phyloP scores from a whole-genome alignment of 2,888 invertebrate genomes.

The Tetragonula carbonaria region DNA sequence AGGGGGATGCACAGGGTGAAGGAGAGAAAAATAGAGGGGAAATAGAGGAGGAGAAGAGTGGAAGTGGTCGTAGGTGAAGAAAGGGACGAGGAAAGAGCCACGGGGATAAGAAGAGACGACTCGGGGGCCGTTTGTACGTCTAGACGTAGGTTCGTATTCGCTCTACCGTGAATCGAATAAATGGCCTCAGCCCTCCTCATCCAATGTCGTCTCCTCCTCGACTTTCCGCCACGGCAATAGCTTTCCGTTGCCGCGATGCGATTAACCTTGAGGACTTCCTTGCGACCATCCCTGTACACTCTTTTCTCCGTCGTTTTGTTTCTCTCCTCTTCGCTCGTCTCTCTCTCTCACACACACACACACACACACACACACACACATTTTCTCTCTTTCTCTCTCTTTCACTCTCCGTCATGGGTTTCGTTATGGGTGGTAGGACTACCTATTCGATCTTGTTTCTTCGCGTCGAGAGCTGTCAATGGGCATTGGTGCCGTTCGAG shows the following conservation, averaged over 20 bases:
- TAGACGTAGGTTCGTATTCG: constrained; percentile 71
- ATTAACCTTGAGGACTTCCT: constrained; percentile 74
- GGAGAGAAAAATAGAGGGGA: background rate
- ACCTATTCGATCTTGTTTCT: constrained; percentile 52
- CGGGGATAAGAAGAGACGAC: constrained; percentile 44
- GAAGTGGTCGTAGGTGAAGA: constrained; percentile 11
- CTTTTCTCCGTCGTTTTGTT: no score
- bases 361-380: no score
- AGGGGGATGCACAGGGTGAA: background rate
- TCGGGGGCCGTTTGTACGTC: constrained; percentile 66
- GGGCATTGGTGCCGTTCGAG: constrained; percentile 46
- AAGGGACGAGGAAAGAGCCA: background rate
- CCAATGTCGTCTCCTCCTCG: constrained; percentile 58
- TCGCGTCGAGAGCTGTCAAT: constrained; percentile 44
- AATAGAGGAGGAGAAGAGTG: background rate
- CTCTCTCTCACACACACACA: background rate
- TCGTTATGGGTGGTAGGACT: constrained; percentile 50
- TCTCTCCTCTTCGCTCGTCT: no score
- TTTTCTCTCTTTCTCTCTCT: background rate
- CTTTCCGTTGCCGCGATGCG: constrained; percentile 69
- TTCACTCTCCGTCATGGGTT: background rate
- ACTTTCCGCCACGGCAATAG: constrained; percentile 65
- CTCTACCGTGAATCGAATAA: constrained; percentile 73
- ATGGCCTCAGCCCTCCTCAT: constrained; percentile 63
- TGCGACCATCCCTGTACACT: constrained; percentile 24